phyloP scores from a whole-genome alignment of 2,888 invertebrate genomes.

The Acronicta alni region DNA sequence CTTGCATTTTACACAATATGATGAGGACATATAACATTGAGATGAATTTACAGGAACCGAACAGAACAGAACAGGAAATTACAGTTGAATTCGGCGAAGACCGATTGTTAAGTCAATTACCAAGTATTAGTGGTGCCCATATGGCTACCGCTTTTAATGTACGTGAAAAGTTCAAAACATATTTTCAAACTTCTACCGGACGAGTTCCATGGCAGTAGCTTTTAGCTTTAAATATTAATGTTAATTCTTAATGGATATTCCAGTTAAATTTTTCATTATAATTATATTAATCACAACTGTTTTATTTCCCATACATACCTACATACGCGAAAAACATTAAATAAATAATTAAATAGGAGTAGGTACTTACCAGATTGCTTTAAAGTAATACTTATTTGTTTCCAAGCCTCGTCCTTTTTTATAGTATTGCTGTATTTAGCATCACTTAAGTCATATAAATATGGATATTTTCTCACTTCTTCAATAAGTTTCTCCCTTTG shows the following conservation, averaged over 20 bases:
- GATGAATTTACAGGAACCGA: slow-evolving; percentile 47
- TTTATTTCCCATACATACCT: slow-evolving; percentile 42
- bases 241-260: slow-evolving; percentile 36
- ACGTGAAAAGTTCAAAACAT: slow-evolving; percentile 46
- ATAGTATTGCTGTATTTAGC: slow-evolving; percentile 38
- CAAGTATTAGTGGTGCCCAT: slow-evolving; percentile 38
- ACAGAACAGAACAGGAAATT: slow-evolving; percentile 44
- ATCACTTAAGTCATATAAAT: slow-evolving; percentile 39
- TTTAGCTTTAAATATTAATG: slow-evolving; percentile 38
- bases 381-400: slow-evolving; percentile 44
- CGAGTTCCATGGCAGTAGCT: slow-evolving; percentile 44
- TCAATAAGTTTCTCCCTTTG: slow-evolving; percentile 40
- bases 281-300: slow-evolving; percentile 40
- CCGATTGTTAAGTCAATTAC: slow-evolving; percentile 47
- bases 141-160: slow-evolving; percentile 42
- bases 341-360: slow-evolving; percentile 40
- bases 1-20: slow-evolving; percentile 48
- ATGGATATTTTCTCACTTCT: slow-evolving; percentile 55
- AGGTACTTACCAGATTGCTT: slow-evolving; percentile 38
- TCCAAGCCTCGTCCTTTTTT: slow-evolving; percentile 50
- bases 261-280: slow-evolving; percentile 36
- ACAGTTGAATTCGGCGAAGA: slow-evolving; percentile 47
- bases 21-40: slow-evolving; percentile 47
- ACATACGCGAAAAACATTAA: slow-evolving; percentile 34
- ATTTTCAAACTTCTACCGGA: slow-evolving; percentile 48